These are phyloP conservation scores for Sciurus carolinensis DNA, from an alignment of 2,797 vertebrate genomes.

Conservation along the genomic window DNA sequence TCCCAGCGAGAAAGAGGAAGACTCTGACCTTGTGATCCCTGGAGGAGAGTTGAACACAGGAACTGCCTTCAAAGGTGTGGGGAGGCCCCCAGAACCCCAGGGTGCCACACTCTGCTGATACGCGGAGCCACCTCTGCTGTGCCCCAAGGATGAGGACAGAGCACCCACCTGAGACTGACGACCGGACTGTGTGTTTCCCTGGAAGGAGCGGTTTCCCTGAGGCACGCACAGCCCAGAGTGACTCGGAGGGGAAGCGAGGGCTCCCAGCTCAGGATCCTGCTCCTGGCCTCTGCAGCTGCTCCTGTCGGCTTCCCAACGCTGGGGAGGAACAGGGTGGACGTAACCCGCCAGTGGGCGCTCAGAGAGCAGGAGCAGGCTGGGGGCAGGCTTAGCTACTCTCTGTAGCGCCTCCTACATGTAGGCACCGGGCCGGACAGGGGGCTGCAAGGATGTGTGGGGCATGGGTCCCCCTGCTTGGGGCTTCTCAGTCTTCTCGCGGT, in stretches of 20 bases:
- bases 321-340: accelerated
- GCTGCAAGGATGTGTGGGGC: background rate
- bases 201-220: background rate
- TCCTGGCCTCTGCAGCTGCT: too few species aligned
- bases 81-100: background rate
- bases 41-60: background rate
- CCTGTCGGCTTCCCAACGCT: too few species aligned
- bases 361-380: background rate
- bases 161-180: background rate
- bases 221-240: background rate
- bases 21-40: background rate
- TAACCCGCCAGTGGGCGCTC: accelerated
- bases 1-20: background rate
- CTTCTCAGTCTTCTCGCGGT: background rate
- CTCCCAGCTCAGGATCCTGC: background rate
- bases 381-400: background rate
- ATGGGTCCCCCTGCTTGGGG: background rate
- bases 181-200: background rate
- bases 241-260: background rate
- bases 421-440: background rate
- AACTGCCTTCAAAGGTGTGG: background rate
- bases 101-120: too few species aligned
- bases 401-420: background rate
- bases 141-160: background rate
- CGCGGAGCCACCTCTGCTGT: background rate